Conservation (phyloP, 2,888 invertebrate species). For the Drosophila tanythrix region DNA sequence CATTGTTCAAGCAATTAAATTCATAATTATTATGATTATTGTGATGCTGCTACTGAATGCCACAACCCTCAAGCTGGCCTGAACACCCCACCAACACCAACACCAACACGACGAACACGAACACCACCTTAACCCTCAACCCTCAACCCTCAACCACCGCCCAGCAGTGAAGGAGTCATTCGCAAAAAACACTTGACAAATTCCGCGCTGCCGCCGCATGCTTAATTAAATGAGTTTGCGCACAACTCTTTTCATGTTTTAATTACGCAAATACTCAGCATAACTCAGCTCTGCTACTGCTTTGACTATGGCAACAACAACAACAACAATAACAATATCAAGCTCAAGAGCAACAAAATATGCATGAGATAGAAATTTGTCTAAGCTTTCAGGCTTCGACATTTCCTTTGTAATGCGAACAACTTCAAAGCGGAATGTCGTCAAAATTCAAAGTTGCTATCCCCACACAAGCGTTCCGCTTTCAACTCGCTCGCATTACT, state of each 20-base stretch:
- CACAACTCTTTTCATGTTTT: conserved; percentile 80
- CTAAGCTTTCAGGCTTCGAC: conserved; percentile 57
- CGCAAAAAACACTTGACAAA: conserved; percentile 69
- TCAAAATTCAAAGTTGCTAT: conserved; percentile 49
- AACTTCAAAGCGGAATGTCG: conserved; percentile 75
- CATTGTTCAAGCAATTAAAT: conserved; percentile 69
- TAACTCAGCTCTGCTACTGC: conserved; percentile 63
- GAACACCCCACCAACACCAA: background rate
- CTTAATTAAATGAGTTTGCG: conserved; percentile 79
- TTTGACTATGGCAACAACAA: conserved; percentile 21
- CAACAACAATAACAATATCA: conserved; percentile 21
- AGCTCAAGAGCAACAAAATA: conserved; percentile 51
- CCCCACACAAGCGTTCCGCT: background rate
- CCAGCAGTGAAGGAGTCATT: conserved; percentile 21
- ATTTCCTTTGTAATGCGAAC: conserved; percentile 68
- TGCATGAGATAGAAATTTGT: conserved; percentile 67
- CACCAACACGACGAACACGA: background rate
- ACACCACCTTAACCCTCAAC: conserved; percentile 6
- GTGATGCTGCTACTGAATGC: conserved; percentile 25
- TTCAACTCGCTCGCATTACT: conserved; percentile 35
- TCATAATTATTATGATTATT: conserved; percentile 65
- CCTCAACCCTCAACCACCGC: background rate
- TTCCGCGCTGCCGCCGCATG: conserved; percentile 66
- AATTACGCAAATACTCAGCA: conserved; percentile 79
- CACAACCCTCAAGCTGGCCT: conserved; percentile 19